A percentile compares a stretch with the other conserved stretches of the same genome.
Evolutionary conservation across 2,113 vertebrate species (phyloP).

Genomic region (Hassar affinis): DNA sequence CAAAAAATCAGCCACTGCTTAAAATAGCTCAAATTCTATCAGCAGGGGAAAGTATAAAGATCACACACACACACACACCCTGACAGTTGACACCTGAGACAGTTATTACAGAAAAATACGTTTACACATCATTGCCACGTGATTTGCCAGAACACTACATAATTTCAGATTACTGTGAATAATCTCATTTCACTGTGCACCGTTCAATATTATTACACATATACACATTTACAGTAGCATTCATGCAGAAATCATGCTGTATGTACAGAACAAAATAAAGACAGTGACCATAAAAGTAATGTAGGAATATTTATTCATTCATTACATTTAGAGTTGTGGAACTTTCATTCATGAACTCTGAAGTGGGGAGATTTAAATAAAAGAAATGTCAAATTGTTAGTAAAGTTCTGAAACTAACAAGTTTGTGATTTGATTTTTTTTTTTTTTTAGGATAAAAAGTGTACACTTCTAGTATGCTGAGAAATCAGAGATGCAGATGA

Average conservation of each 20-base stretch:
- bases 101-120: background rate
- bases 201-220: background rate
- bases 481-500: conserved; percentile 68
- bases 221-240: background rate
- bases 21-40: conserved; percentile 33
- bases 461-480: conserved; percentile 77
- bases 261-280: background rate
- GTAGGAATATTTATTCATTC: conserved; percentile 71
- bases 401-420: conserved; percentile 79
- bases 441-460: conserved; percentile 73
- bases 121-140: background rate
- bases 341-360: conserved; percentile 63
- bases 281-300: conserved; percentile 51
- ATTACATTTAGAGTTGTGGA: conserved; percentile 62
- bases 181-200: background rate
- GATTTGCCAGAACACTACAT: background rate
- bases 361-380: conserved; percentile 67
- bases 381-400: conserved; percentile 65
- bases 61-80: background rate
- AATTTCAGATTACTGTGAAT: background rate
- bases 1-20: conserved; percentile 26
- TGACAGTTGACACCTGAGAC: background rate
- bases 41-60: conserved; percentile 7
- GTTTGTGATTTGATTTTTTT: conserved; percentile 74
- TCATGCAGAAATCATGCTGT: background rate